phyloP scores from a whole-genome alignment of 2,113 vertebrate species.

The Puma concolor region DNA sequence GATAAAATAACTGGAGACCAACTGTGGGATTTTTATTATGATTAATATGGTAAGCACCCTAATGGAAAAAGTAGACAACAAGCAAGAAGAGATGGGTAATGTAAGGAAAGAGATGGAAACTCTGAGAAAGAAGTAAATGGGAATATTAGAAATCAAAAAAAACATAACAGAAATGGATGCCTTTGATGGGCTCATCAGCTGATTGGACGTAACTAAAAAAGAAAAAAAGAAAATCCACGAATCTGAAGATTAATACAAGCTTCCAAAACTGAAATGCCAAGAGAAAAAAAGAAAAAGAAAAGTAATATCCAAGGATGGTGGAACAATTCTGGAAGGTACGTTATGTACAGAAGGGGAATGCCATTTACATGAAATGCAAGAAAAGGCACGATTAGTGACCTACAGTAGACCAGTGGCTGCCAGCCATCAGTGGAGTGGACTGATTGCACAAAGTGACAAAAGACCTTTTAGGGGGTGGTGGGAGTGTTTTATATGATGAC shows the following conservation, averaged over 20 bases:
- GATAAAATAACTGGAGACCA: neutral
- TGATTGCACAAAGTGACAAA: neutral
- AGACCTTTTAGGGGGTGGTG: neutral
- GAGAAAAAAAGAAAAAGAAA: neutral
- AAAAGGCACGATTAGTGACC: neutral
- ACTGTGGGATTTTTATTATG: neutral
- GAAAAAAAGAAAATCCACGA: neutral
- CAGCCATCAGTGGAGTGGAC: neutral
- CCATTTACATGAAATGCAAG: neutral
- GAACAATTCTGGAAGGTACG: neutral
- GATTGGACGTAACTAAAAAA: neutral
- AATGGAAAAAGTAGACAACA: neutral
- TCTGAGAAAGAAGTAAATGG: neutral
- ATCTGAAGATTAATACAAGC: neutral
- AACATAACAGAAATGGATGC: neutral
- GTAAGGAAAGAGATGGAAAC: neutral
- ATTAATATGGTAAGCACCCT: neutral
- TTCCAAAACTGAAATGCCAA: slow-evolving; percentile 5
- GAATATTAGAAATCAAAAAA: neutral
- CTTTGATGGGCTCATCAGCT: neutral
- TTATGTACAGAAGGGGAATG: neutral
- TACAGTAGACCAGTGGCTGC: neutral
- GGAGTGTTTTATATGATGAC: neutral
- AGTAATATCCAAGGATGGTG: neutral
- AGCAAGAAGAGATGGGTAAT: neutral